phyloP scores from a whole-genome alignment of 2,113 vertebrate species.

The Lonchura striata region DNA sequence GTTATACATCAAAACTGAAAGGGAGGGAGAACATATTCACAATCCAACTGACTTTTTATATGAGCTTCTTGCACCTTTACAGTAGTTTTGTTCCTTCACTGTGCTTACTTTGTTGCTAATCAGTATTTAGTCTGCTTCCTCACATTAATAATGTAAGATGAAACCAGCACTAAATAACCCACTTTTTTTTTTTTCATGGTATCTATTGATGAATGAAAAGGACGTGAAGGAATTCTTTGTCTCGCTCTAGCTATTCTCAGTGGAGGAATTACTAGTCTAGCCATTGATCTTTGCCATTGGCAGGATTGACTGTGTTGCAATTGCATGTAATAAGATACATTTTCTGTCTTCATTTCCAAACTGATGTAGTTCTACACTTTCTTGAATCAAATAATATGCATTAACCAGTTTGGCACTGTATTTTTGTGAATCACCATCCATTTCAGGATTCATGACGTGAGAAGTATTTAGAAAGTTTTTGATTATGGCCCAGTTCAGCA shows the following conservation, averaged over 20 bases:
- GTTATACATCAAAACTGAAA: not conserved
- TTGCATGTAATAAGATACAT: not conserved
- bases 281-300: conserved; percentile 10
- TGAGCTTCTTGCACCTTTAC: not conserved
- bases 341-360: not conserved
- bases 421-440: not conserved
- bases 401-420: not conserved
- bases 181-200: not conserved
- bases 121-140: not conserved
- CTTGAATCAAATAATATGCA: not conserved
- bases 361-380: not conserved
- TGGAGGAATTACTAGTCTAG: not conserved
- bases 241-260: not conserved
- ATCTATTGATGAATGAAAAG: not conserved
- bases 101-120: not conserved
- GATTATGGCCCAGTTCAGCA: not conserved
- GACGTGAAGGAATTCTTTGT: not conserved
- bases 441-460: not conserved
- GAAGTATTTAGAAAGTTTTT: not conserved
- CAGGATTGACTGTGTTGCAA: not conserved
- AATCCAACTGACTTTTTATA: not conserved
- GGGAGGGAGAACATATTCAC: not conserved
- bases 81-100: not conserved
- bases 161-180: not conserved
- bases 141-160: not conserved